Evolutionary conservation across 2,888 invertebrate genomes (phyloP), one percentile per base, ranked within the genome.

Genomic region (Bibio marci): DNA sequence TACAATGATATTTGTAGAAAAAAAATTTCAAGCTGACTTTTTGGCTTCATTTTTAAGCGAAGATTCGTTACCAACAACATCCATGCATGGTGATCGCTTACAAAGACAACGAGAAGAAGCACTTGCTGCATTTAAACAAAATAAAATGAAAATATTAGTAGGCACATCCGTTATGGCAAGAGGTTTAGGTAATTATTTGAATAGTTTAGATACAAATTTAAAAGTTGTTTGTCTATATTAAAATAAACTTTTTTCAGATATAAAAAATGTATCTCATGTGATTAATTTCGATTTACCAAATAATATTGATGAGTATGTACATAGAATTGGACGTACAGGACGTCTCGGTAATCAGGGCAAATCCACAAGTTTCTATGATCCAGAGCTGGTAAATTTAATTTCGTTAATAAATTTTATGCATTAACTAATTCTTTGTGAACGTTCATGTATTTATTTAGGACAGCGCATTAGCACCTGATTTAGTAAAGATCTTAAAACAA

Each of bases 71-170:
- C 81, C 91, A 7, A 94, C 94, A 1, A 92, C 95, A 4, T 94
- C 94, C 30, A 99, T 99, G 53, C 98, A 99, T 62, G 98, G 98
- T 27, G 97, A 98, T 64, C 76, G 97, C 35, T 75, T 82, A 51
- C 98, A 99, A 59, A 71, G 82, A 37, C 97, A 99, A 58, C 73
- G 98, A 37, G 98, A 99, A 62, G 85, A 88, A 50, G 95, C 98
- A 10, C 66, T 99, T 40, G 71, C 79, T 41, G 85, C 90, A 55
- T 95, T 98, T 59, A 81, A 80, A 54, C 65, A 59, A 13, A 88
- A 88, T 1, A 63, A 59, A 12, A 76, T 80, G 55, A 71, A 72
- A 35, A 76, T 95, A 30, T 64, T 98, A 1, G 88, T 98, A 1
- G 95, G 95, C 1, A 97, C 97, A 0, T 86, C 88, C 1, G 94